These are phyloP conservation scores for Eretmochelys imbricata DNA, from an alignment of 2,113 vertebrate genomes.

Conservation along the genomic window DNA sequence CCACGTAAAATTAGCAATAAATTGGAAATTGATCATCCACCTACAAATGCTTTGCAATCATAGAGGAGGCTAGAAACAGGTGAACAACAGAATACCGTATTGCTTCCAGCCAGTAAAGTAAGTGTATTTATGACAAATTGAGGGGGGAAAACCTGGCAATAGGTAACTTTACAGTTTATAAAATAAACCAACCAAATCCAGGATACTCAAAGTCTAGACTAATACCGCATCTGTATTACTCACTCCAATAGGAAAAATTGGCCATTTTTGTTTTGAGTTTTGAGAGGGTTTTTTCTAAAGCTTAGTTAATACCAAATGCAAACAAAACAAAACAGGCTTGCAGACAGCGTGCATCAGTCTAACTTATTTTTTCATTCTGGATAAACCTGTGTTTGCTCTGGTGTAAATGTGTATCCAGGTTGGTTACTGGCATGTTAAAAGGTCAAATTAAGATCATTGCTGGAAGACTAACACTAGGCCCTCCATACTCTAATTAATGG, in stretches of 20 bases:
- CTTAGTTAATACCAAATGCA: constrained; percentile 35
- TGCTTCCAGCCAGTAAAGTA: constrained; percentile 9
- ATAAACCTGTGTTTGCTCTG: not conserved
- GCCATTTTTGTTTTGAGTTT: not conserved
- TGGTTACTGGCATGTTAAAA: not conserved
- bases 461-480: not conserved
- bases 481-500: not conserved
- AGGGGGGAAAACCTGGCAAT: not conserved
- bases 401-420: not conserved
- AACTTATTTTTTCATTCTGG: not conserved
- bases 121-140: not conserved
- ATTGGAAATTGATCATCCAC: constrained; percentile 16
- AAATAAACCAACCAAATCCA: not conserved
- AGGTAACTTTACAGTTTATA: not conserved
- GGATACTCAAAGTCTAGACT: not conserved
- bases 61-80: not conserved
- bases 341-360: not conserved
- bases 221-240: not conserved
- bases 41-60: not conserved
- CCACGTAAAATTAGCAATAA: constrained; percentile 45
- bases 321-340: not conserved
- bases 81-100: not conserved
- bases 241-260: not conserved
- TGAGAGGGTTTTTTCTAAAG: not conserved
- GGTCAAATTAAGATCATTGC: not conserved